A percentile compares a stretch with the other conserved stretches of the same genome.
phyloP scores from a whole-genome alignment of 2,888 invertebrate genomes.

The Aphodius granarius region DNA sequence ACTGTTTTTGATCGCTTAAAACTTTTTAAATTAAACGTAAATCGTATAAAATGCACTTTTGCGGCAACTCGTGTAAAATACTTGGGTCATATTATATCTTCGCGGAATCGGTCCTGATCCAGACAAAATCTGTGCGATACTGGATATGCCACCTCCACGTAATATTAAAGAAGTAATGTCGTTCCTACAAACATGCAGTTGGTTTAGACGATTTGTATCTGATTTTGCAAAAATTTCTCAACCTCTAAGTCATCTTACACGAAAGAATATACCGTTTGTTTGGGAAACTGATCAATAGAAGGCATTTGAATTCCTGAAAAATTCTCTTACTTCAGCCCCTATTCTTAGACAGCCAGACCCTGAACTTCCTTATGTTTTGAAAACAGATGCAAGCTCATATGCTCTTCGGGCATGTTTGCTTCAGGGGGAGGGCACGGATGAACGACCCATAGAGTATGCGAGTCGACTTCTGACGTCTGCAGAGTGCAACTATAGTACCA shows the following conservation, averaged over 20 bases:
- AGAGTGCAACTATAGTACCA: constrained; percentile 41
- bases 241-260: constrained; percentile 23
- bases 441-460: constrained; percentile 28
- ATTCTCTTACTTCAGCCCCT: constrained; percentile 25
- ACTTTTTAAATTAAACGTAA: constrained; percentile 29
- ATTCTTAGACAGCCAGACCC: constrained; percentile 35
- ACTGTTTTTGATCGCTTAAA: constrained; percentile 28
- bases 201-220: constrained; percentile 32
- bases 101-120: constrained; percentile 24
- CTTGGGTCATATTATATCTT: constrained; percentile 19
- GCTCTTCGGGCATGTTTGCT: background rate
- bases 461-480: constrained; percentile 29
- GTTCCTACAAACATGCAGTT: constrained; percentile 30
- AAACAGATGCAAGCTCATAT: constrained; percentile 26
- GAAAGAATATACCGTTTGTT: constrained; percentile 14
- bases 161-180: constrained; percentile 20
- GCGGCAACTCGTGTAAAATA: background rate
- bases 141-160: constrained; percentile 18
- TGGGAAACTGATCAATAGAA: constrained; percentile 21
- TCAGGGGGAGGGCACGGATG: constrained; percentile 22
- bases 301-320: constrained; percentile 11
- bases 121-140: constrained; percentile 26
- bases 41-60: constrained; percentile 36
- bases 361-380: constrained; percentile 33
- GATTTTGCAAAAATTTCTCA: constrained; percentile 27